Percentiles rank a stretch among this genome's conserved stretches.
phyloP scores from a whole-genome alignment of 2,113 vertebrate genomes.

The Panthera tigris region DNA sequence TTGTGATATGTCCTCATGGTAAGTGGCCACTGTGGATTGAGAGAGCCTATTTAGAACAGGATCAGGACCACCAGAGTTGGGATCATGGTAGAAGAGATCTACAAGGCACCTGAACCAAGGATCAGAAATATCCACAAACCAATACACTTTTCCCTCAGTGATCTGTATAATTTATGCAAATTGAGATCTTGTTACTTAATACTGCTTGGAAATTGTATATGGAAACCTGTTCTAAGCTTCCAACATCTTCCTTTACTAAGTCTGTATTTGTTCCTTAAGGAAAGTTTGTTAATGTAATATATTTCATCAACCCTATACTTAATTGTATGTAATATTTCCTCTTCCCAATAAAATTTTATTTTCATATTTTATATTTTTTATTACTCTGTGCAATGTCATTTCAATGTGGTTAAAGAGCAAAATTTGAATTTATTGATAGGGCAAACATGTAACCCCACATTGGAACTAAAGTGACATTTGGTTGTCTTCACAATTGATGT shows the following conservation, averaged over 20 bases:
- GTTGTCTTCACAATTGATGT: neutral
- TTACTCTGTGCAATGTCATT: neutral
- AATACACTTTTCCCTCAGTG: neutral
- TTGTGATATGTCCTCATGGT: neutral
- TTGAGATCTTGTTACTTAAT: conserved; percentile 24
- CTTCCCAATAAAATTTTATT: conserved; percentile 57
- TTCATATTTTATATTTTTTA: conserved; percentile 53
- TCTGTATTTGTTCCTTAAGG: conserved; percentile 40
- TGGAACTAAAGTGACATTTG: neutral
- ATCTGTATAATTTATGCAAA: conserved; percentile 18
- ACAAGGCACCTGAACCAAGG: neutral
- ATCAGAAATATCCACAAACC: neutral
- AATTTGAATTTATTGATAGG: conserved; percentile 38
- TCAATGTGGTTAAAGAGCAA: conserved; percentile 34
- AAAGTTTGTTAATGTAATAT: conserved; percentile 44
- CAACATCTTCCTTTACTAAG: conserved; percentile 23
- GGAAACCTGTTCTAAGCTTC: conserved; percentile 44
- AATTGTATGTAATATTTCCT: neutral
- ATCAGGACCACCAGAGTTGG: neutral
- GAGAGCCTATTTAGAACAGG: neutral
- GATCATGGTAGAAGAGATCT: conserved; percentile 5
- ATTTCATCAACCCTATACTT: conserved; percentile 12
- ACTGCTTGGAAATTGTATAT: conserved; percentile 39
- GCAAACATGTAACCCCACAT: neutral
- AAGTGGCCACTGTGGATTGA: neutral